Evolutionary conservation across 2,888 invertebrate genomes (phyloP), one percentile per base, ranked within the genome.

Genomic region (Cheilosia scutellata): DNA sequence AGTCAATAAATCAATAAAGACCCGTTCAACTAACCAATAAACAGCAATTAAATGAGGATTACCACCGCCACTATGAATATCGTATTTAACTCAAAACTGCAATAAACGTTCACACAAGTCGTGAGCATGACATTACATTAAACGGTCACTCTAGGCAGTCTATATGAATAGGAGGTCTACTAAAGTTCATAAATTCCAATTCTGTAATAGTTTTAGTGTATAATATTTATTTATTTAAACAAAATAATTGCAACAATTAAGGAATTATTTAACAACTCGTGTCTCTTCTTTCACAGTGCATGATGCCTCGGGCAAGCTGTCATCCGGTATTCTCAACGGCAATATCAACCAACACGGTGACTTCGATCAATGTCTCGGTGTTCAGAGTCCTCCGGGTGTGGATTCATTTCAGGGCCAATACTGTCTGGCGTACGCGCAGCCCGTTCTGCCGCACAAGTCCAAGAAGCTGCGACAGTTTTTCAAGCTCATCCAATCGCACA

Each of bases 271-370:
- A 62, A 47, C 27, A 57, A 40, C 27, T 16, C 9, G 13, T 66
- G 33, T 13, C 87, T 88, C 60, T 2, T 77, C 42, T 44, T n/a
- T 90, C 91, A 76, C 90, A 95, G 95, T 95, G 94, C 94, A 94
- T 89, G 95, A 95, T 91, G 93, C 95, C 4, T 94, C 94, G 7
- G 95, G 94, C n/a, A 95, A 95, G 91, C 89, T 95, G 40, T 94
- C 95, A 42, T 94, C 95, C 11, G 95, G 95, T 49, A 92, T 95
- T 60, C 90, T 95, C 49, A 94, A 93, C 89, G 95, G 95, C 65
- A 95, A 95, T 89, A 93, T 95, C 44, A 95, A 95, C 92, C 95
- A 95, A 89, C 93, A 94, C 55, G 95, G 95, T 2, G 95, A 92
- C 88, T 95, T 92, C 63, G 92, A 92, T 89, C 92, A 92, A 83